Percentiles rank a stretch among this genome's conserved stretches.
Evolutionary conservation across 64 coral and sea anemone species (phyloP).

Genomic region (Pachyseris speciosa): DNA sequence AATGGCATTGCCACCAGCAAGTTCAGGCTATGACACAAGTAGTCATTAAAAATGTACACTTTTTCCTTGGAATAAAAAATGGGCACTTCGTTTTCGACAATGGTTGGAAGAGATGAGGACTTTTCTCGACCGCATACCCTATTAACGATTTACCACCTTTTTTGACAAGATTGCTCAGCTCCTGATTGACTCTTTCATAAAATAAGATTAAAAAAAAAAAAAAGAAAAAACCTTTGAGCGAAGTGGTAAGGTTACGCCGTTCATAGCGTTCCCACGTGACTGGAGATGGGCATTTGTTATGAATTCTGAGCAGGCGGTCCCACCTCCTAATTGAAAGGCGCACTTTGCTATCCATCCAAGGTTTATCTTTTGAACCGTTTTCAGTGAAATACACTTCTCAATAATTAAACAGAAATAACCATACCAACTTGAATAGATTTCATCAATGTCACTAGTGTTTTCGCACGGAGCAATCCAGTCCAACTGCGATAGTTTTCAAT

Average conservation of each 20-base stretch:
- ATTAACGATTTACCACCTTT: background rate
- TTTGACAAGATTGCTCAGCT: background rate
- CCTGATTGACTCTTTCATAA: background rate
- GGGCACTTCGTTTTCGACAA: too few relatives aligned
- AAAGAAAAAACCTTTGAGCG: background rate
- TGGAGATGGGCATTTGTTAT: background rate
- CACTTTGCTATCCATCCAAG: background rate
- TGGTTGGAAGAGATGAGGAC: too few relatives aligned
- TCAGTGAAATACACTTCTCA: background rate
- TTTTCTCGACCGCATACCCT: too few relatives aligned
- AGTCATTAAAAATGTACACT: too few relatives aligned
- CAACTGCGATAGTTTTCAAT: background rate
- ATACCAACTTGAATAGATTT: background rate
- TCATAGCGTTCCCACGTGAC: background rate
- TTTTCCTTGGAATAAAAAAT: too few relatives aligned
- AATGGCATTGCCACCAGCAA: too few relatives aligned
- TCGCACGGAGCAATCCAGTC: background rate
- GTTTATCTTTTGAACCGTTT: background rate
- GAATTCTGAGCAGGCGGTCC: background rate
- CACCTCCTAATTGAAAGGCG: background rate
- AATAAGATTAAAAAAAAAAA: background rate
- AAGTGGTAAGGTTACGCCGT: background rate
- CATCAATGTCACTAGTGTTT: background rate
- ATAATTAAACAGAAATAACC: background rate
- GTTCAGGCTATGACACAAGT: too few relatives aligned